These are phyloP conservation scores for Tipula helvola DNA, from an alignment of 2,888 invertebrate genomes.

Conservation along the genomic window DNA sequence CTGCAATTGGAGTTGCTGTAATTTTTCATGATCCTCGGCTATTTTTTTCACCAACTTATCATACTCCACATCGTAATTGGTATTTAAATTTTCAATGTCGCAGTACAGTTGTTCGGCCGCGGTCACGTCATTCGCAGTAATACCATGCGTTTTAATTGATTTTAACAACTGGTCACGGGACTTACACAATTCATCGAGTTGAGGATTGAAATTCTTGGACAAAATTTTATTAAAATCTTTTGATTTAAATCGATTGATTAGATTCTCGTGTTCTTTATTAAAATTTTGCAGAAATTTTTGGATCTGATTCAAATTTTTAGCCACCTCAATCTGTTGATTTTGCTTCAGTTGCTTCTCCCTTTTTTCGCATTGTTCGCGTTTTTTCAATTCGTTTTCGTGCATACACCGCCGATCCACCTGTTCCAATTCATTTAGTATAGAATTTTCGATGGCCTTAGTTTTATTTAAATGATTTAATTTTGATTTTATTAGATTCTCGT, in stretches of 20 bases:
- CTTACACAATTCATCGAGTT: not conserved
- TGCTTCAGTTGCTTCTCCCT: conserved; percentile 26
- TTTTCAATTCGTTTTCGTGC: conserved; percentile 37
- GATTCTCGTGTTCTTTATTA: not conserved
- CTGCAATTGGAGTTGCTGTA: not conserved
- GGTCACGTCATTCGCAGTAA: not conserved
- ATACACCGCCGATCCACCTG: conserved; percentile 35
- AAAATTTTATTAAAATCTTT: not conserved
- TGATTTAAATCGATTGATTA: not conserved
- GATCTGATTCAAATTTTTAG: not conserved
- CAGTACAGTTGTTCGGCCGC: not conserved
- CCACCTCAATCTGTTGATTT: not conserved
- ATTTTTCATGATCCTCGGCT: not conserved
- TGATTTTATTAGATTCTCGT: conserved; percentile 23
- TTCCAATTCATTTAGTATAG: conserved; percentile 26
- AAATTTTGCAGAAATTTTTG: not conserved
- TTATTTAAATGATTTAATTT: conserved; percentile 22
- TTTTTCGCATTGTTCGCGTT: conserved; percentile 40
- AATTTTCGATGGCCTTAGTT: conserved; percentile 23
- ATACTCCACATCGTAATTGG: not conserved
- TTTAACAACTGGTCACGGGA: not conserved
- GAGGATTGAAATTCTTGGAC: not conserved
- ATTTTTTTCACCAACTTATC: not conserved
- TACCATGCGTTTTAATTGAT: not conserved
- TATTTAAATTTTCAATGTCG: not conserved